Conservation (phyloP, 1,140 invertebrate genomes). For the Orius insidiosus region DNA sequence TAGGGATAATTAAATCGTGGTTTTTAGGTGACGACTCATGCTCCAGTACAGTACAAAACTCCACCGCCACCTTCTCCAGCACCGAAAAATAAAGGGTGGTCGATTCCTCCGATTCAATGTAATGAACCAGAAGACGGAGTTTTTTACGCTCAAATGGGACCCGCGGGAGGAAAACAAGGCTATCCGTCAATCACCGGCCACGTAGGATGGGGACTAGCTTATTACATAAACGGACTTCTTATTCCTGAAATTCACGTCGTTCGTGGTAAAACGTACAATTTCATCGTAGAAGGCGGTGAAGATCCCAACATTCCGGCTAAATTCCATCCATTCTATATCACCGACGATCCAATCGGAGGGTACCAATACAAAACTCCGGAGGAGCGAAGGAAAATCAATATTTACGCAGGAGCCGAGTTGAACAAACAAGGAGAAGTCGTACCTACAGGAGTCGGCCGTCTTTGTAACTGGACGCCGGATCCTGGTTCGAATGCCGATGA, state of each 20-base stretch:
- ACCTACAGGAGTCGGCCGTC: slow-evolving; percentile 56
- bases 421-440: slow-evolving; percentile 42
- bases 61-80: slow-evolving; percentile 44
- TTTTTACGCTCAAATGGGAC: slow-evolving; percentile 80
- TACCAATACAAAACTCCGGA: slow-evolving; percentile 69
- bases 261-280: slow-evolving; percentile 75
- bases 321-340: slow-evolving; percentile 91
- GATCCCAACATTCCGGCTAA: slow-evolving; percentile 59
- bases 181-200: slow-evolving; percentile 77
- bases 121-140: slow-evolving; percentile 76
- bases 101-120: slow-evolving; percentile 72
- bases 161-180: slow-evolving; percentile 69
- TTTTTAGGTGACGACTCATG: background rate
- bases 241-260: slow-evolving; percentile 87
- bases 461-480: slow-evolving; percentile 74
- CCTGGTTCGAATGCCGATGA: slow-evolving; percentile 53
- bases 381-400: slow-evolving; percentile 57
- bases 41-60: background rate
- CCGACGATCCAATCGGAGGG: slow-evolving; percentile 78
- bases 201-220: slow-evolving; percentile 83
- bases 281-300: slow-evolving; percentile 73
- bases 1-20: too few species aligned
- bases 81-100: slow-evolving; percentile 44
- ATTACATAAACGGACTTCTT: slow-evolving; percentile 88
- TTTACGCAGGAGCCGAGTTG: slow-evolving; percentile 60